Conservation (phyloP, 2,113 vertebrate species). For the Loxodonta africana region DNA sequence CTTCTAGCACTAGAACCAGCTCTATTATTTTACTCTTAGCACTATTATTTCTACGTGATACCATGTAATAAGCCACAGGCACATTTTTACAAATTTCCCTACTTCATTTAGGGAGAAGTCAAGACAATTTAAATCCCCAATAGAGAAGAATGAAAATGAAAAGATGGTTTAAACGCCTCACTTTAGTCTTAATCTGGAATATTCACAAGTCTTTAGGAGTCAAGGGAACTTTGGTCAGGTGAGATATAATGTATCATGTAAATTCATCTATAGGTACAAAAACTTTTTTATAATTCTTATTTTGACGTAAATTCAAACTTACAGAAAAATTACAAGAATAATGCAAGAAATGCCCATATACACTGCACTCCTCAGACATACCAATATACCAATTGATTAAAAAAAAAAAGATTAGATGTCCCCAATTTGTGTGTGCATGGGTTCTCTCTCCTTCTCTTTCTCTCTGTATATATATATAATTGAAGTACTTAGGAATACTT, state of each 20-base stretch:
- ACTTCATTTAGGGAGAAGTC: neutral
- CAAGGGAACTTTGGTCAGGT: neutral
- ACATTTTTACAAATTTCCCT: neutral
- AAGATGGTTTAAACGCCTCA: neutral
- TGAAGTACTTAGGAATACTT: no score
- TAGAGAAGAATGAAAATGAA: neutral
- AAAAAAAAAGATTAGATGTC: neutral
- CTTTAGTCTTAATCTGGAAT: neutral
- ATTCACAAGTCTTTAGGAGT: neutral
- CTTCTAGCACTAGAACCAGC: neutral
- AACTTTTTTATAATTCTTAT: neutral
- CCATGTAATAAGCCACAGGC: neutral
- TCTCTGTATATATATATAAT: neutral
- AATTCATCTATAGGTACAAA: neutral
- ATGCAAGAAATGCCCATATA: neutral
- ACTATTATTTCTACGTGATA: neutral
- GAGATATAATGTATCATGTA: neutral
- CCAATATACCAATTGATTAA: no score
- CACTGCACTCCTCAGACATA: neutral
- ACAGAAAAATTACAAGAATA: neutral
- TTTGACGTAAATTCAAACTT: constrained; percentile 8
- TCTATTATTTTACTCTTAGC: neutral
- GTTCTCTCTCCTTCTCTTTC: neutral
- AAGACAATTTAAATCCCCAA: neutral
- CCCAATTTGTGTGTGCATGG: neutral